A percentile compares a stretch with the other conserved stretches of the same genome.
Evolutionary conservation across 2,888 invertebrate genomes (phyloP).

Genomic region (Drosophila fungiperda): DNA sequence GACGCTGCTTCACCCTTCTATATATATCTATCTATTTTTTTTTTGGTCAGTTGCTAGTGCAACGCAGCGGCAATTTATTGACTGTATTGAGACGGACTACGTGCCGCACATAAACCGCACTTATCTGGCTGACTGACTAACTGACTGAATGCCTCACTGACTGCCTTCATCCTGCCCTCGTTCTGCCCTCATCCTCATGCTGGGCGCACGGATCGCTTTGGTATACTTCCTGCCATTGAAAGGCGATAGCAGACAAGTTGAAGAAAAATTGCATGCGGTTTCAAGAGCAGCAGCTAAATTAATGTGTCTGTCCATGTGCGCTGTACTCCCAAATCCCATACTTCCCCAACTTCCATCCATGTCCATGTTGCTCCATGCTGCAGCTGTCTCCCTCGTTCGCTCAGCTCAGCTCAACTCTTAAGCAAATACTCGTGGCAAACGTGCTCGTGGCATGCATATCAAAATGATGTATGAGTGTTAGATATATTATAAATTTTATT

Average conservation of each 20-base stretch:
- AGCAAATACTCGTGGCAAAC: slow-evolving; percentile 71
- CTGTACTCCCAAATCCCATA: slow-evolving; percentile 12
- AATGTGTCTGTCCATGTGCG: slow-evolving; percentile 71
- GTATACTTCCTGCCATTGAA: slow-evolving; percentile 69
- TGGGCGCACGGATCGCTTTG: neutral
- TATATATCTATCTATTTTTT: neutral
- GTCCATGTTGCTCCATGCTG: slow-evolving; percentile 12
- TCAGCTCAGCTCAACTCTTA: slow-evolving; percentile 49
- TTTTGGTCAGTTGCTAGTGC: slow-evolving; percentile 65
- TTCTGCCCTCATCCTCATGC: slow-evolving; percentile 3
- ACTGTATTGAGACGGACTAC: slow-evolving; percentile 78
- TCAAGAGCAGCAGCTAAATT: slow-evolving; percentile 73
- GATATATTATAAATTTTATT: slow-evolving; percentile 80
- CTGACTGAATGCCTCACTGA: slow-evolving; percentile 55
- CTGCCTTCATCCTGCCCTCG: slow-evolving; percentile 13
- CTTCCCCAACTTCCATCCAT: neutral
- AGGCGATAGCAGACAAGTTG: slow-evolving; percentile 69
- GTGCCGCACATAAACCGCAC: slow-evolving; percentile 79
- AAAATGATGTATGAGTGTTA: slow-evolving; percentile 78
- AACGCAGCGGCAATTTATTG: slow-evolving; percentile 72
- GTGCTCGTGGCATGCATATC: slow-evolving; percentile 69
- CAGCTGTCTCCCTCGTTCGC: neutral
- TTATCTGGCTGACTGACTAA: slow-evolving; percentile 78
- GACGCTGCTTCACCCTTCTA: neutral
- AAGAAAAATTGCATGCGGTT: slow-evolving; percentile 81